A percentile compares a stretch with the other conserved stretches of the same genome.
Evolutionary conservation across 2,797 vertebrate species (phyloP).

Genomic region (Hydrolagus colliei): DNA sequence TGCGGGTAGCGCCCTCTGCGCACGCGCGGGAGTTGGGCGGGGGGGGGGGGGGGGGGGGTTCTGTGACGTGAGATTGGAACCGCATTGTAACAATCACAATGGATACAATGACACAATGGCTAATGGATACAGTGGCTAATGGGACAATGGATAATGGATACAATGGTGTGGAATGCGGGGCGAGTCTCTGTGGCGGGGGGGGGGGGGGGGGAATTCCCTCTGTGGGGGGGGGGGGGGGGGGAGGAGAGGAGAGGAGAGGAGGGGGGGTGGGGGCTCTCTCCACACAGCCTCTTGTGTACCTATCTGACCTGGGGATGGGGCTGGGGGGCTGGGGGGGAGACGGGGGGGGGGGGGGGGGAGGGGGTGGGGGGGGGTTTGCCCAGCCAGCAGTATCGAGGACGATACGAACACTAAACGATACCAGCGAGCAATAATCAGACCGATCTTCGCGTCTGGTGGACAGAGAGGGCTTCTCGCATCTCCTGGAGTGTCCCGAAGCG

Average conservation of each 20-base stretch:
- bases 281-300: not conserved
- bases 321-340: not conserved
- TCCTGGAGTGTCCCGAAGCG: no score
- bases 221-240: no score
- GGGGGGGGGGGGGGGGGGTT: not conserved
- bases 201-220: not conserved
- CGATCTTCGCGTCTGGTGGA: no score
- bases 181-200: no score
- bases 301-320: no score
- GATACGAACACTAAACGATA: no score
- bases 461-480: no score
- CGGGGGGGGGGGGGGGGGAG: not conserved
- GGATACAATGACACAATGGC: not conserved
- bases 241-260: not conserved
- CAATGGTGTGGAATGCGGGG: no score
- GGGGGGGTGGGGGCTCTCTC: not conserved
- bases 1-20: not conserved
- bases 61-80: not conserved
- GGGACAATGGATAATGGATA: no score
- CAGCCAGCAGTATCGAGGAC: constrained; percentile 27
- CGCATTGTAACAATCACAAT: not conserved
- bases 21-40: not conserved
- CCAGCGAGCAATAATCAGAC: no score
- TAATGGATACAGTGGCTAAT: no score
- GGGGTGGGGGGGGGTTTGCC: not conserved